phyloP scores from a whole-genome alignment of 2,888 invertebrate genomes.

The Eupithecia centaureata region DNA sequence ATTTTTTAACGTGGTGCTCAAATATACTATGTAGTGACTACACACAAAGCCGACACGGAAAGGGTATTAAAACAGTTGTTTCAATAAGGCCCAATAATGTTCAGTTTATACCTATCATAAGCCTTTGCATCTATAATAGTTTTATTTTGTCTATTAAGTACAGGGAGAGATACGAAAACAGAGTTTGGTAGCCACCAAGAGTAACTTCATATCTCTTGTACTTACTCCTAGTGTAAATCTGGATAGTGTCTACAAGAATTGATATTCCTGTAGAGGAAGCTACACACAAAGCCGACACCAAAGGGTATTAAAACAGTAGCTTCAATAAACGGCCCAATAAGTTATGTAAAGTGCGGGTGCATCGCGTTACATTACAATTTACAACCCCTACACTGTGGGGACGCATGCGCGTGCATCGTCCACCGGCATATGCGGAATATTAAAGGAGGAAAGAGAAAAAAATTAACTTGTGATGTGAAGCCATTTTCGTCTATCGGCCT shows the following conservation, averaged over 20 bases:
- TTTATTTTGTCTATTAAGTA: too few species aligned
- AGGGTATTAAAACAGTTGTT: constrained; percentile 79
- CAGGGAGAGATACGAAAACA: too few species aligned
- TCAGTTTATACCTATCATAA: too few species aligned
- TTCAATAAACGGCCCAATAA: constrained; percentile 82
- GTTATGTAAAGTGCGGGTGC: constrained; percentile 83
- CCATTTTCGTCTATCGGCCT: constrained; percentile 83
- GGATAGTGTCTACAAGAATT: too few species aligned
- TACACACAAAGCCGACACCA: too few species aligned
- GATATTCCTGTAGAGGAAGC: too few species aligned
- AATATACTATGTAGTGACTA: too few species aligned
- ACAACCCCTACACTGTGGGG: constrained; percentile 73
- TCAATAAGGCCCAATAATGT: constrained; percentile 82
- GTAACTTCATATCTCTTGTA: too few species aligned
- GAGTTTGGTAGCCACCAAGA: too few species aligned
- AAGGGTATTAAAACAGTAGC: constrained; percentile 80
- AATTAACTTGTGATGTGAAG: constrained; percentile 84
- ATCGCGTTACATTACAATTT: constrained; percentile 81
- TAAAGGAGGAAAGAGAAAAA: constrained; percentile 85
- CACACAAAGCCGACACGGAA: constrained; percentile 78
- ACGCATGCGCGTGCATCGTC: constrained; percentile 81
- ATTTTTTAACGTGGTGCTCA: too few species aligned
- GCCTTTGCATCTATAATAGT: too few species aligned
- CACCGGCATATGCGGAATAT: constrained; percentile 83
- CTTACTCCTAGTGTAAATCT: too few species aligned